Base-by-base conservation (phyloP, 23 tunicate genomes). In the Halocynthia aurantium region DNA sequence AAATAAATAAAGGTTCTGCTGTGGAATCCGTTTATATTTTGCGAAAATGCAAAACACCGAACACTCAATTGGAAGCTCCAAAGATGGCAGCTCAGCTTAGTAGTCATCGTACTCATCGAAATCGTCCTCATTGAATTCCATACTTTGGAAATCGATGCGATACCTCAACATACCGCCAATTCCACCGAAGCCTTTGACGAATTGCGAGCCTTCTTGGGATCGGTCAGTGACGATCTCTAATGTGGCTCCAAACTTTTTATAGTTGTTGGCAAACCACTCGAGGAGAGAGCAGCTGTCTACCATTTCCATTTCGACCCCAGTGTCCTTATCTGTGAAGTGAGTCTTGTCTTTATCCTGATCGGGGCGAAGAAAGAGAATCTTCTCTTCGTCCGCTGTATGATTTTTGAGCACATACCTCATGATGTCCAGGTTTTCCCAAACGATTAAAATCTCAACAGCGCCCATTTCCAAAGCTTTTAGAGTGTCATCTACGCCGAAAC, bases 171-270 rank as follows among this genome's bases (percentile, higher is more conserved):
- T 81, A 5, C 99, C 99, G 13, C 99, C 99, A 62, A 94, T 94
- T 17, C 99, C 99, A 52, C 99, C 99, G 57, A 94, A 94, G 40
- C 99, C 99, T 77, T 94, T 94, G 18, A 94, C 99, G 89, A 87
- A 94, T 61, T 94, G 99, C 6, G 95, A 85, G 7, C 99, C 99
- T 74, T 94, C 99, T 55, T 94, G 99, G 10, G 98, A 94, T 9
- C 99, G 83, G 57, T 94, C 99, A 6, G 99, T 94, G 8, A 93
- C 95, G 66, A 94, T 94, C 61, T 94, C 99, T 31, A 94, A 82
- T 0, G 95, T 88, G 6, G 99, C 85, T 11, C 98, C 99, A 73
- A 81, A 88, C 75, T 84, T 85, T 81, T 94, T 94, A 87, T 94
- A 94, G 66, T 94, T 94, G 80, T 94, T 90, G 7, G 94, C 99